A percentile compares a stretch with the other conserved stretches of the same genome.
phyloP scores from a whole-genome alignment of 1,140 invertebrate genomes.

The Lepidurus couesii region DNA sequence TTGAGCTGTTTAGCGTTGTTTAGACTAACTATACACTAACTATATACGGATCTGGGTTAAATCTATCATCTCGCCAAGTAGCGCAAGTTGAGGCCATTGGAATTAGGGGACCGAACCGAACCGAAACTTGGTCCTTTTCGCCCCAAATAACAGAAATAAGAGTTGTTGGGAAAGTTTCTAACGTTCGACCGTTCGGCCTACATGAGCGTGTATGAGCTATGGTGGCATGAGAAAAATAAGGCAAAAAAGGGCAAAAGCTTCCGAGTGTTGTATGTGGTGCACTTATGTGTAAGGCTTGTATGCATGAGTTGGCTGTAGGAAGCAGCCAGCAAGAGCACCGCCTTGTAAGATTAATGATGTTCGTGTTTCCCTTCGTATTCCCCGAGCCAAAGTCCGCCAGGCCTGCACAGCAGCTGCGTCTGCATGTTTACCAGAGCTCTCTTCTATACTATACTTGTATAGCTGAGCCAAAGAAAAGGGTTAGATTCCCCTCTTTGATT shows the following conservation, averaged over 20 bases:
- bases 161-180: not conserved
- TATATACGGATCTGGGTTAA: not conserved
- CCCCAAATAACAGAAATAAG: not conserved
- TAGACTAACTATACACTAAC: not conserved
- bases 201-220: not conserved
- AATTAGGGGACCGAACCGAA: not conserved
- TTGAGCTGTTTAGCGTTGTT: slow-evolving; percentile 13
- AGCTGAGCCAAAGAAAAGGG: not conserved
- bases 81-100: not conserved
- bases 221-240: not conserved
- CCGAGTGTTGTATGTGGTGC: slow-evolving; percentile 20
- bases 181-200: not conserved
- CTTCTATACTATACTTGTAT: not conserved
- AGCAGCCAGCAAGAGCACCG: slow-evolving; percentile 20
- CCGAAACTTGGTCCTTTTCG: not conserved
- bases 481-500: slow-evolving; percentile 21
- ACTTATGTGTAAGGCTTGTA: slow-evolving; percentile 19
- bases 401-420: slow-evolving; percentile 8
- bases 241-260: not conserved
- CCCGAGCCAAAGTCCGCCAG: not conserved
- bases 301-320: slow-evolving; percentile 17
- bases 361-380: slow-evolving; percentile 17
- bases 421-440: not conserved
- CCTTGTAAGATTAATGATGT: slow-evolving; percentile 19
- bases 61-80: slow-evolving; percentile 4